Base-by-base conservation (phyloP, 2,888 invertebrate genomes). In the Busseola fusca region DNA sequence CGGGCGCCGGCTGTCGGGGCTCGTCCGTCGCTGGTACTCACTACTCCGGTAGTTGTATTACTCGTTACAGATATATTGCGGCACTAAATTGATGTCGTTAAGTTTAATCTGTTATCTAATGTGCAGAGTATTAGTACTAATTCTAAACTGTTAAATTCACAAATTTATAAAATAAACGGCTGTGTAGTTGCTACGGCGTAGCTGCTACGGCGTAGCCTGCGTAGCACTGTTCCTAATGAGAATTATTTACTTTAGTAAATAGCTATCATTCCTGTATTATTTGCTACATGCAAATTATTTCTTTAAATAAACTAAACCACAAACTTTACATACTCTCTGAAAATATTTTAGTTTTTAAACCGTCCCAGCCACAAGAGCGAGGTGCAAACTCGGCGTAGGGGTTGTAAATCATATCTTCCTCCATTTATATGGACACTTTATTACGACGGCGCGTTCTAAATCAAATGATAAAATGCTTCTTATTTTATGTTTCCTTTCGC, bases 381-480 rank as follows among this genome's bases (percentile, higher is more conserved):
- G 92, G 93, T 93, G 91, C 87, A 91, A 94, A 93, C 91, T 90
- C 91, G 83, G 89, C 89, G 92, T 92, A 89, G 88, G 83, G 88
- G 90, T 89, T 90, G 90, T 94, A 95, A 94, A 95, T 95, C 95
- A 94, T 91, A 93, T 93, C 93, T 91, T 89, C 89, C 91, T 93
- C 94, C 93, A 93, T 94, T 94, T 94, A 94, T 93, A 94, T 93
- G 93, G 95, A 94, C 94, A 94, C 93, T 94, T 95, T 95, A 94
- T 94, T 94, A 93, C 94, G 91, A 92, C 90, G 93, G 90, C 91
- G 92, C 91, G 92, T 93, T 94, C 93, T 95, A 94, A 95, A 95
- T 95, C 95, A 95, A 94, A 95, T 95, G 94, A 95, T 94, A 95
- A 95, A 95, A 95, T 91, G 93, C 91, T 93, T 93, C 92, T 93